Conservation (phyloP, 1,140 invertebrate genomes). For the Parasteatoda tepidariorum region DNA sequence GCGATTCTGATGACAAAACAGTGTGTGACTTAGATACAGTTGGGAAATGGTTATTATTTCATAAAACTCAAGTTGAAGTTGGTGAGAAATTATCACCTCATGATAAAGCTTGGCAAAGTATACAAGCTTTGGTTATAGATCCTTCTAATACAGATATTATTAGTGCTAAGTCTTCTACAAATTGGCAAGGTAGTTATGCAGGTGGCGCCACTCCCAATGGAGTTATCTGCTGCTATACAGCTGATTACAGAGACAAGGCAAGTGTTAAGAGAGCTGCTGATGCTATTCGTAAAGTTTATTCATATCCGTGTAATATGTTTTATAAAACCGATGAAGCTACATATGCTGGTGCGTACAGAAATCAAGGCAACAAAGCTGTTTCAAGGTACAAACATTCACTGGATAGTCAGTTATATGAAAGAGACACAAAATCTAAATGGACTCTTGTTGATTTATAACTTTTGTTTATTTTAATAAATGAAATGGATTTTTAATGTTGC, state of each 20-base stretch:
- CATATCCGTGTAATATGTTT: neutral
- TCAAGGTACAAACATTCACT: constrained; percentile 24
- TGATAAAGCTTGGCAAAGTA: constrained; percentile 15
- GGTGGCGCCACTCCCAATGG: neutral
- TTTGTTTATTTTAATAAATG: no score
- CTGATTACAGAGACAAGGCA: neutral
- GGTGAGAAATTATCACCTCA: neutral
- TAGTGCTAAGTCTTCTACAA: constrained; percentile 14
- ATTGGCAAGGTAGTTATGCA: neutral
- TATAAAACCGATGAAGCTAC: constrained; percentile 25
- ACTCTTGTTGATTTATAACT: neutral
- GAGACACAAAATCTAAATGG: neutral
- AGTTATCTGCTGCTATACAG: constrained; percentile 28
- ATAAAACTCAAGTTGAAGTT: neutral
- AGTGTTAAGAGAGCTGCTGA: neutral
- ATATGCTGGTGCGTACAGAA: neutral
- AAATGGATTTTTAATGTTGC: no score
- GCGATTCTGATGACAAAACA: neutral
- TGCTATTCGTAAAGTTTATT: neutral
- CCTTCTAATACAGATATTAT: neutral
- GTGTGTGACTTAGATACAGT: neutral
- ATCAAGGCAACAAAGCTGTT: neutral
- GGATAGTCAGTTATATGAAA: neutral
- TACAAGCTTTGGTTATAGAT: neutral
- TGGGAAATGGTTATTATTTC: constrained; percentile 25